These are phyloP conservation scores for Megatriorchis doriae DNA, from an alignment of 2,113 vertebrate species.

Conservation along the genomic window DNA sequence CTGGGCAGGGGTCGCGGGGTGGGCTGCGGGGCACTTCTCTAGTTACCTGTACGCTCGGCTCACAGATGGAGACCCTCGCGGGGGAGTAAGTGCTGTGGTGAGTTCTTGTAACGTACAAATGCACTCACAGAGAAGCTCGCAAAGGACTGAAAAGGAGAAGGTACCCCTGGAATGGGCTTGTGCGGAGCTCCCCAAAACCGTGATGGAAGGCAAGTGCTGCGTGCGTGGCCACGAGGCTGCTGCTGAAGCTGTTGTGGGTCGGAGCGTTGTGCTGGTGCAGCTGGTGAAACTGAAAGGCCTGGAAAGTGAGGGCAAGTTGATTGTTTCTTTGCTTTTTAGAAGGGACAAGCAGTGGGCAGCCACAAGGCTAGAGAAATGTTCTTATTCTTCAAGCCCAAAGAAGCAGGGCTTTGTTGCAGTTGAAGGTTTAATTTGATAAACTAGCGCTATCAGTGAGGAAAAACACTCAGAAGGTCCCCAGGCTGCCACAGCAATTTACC, in stretches of 20 bases:
- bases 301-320: not conserved
- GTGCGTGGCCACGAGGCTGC: fast-evolving
- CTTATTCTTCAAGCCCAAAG: not conserved
- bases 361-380: not conserved
- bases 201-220: fast-evolving
- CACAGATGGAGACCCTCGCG: not conserved
- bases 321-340: not conserved
- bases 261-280: fast-evolving
- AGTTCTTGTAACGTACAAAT: fast-evolving
- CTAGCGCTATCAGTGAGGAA: not conserved
- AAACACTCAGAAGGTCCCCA: not conserved
- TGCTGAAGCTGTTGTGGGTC: not conserved
- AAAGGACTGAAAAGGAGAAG: not conserved
- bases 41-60: fast-evolving
- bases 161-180: not conserved
- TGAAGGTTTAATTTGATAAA: not conserved
- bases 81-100: not conserved
- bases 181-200: fast-evolving
- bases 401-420: not conserved
- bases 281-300: not conserved
- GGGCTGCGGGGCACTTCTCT: not conserved
- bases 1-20: too few relatives aligned
- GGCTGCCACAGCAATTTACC: not conserved
- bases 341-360: not conserved
- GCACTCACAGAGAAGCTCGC: fast-evolving